Base-by-base conservation (phyloP, 2,113 vertebrate genomes). In the Pseudorasbora parva region DNA sequence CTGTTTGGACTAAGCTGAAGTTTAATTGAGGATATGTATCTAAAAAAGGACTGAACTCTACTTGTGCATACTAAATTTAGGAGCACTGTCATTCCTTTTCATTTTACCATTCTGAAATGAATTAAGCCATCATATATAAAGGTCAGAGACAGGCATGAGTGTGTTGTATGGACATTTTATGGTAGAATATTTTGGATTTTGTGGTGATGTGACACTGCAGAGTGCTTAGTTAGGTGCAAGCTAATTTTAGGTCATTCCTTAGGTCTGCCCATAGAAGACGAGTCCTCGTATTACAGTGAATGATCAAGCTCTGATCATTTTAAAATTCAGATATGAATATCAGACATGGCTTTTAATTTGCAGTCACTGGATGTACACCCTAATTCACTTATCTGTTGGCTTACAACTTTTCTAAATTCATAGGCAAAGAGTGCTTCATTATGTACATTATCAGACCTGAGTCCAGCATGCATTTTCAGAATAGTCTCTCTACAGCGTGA, bases 201-300 rank as follows among this genome's bases (percentile, higher is more conserved):
- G 51, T 21, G 23, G 56, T 54, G 51, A 19, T 2, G 12, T 47
- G 56, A 78, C 21, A 57, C 25, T 49, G 45, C 23, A 21, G 45
- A 23, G 49, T 15, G 81, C 81, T 72, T 69, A 56, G 78, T 81
- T 71, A 66, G 64, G 59, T 69, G 71, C 41, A 80, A 81, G 72
- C 71, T 83, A 85, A 85, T 83, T 72, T 85, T 88, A 83, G 77
- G 19, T 45, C 66, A 74, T 49, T 68, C 3, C 49, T 82, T 49
- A 49, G 75, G 68, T 51, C 14, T 75, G 74, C 56, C 76, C 74
- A 30, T 75, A 37, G 41, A 62, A 64, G 51, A 82, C 15, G 25
- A 51, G 47, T 87, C 86, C 37, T 74, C 69, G 47, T 54, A 30
- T 77, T 78, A 51, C 79, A 60, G 45, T 11, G 84, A 78, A 80